A percentile compares a stretch with the other conserved stretches of the same genome.
These are phyloP conservation scores for Uropsilus gracilis DNA, from an alignment of 2,113 vertebrate species.

Conservation along the genomic window DNA sequence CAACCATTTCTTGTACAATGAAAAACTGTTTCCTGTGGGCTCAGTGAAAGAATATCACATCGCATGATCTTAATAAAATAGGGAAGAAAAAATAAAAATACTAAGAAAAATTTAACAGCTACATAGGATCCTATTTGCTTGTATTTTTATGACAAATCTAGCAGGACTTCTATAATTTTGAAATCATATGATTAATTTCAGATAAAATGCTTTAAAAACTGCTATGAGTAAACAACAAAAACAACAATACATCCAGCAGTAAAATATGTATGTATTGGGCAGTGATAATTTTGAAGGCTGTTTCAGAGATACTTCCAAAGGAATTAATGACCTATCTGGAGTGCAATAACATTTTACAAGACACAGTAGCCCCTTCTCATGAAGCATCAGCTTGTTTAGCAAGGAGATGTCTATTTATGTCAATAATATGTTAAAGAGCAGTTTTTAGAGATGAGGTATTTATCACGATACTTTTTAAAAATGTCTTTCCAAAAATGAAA, in stretches of 20 bases:
- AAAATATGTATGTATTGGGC: neutral
- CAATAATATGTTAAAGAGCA: conserved; percentile 58
- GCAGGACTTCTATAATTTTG: neutral
- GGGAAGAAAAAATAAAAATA: neutral
- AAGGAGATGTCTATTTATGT: conserved; percentile 56
- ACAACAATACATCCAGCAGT: neutral
- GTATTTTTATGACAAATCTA: neutral
- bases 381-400: conserved; percentile 63
- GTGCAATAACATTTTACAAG: conserved; percentile 15
- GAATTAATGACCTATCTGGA: conserved; percentile 52
- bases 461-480: neutral
- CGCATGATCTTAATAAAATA: neutral
- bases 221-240: neutral
- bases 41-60: neutral
- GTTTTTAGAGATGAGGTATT: conserved; percentile 51
- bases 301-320: conserved; percentile 45
- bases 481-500: neutral
- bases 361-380: neutral
- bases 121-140: neutral
- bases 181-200: neutral
- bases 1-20: no score
- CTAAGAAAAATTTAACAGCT: neutral
- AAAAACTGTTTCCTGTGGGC: neutral
- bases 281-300: neutral
- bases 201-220: conserved; percentile 33